Evolutionary conservation across 2,888 invertebrate genomes (phyloP), one percentile per base, ranked within the genome.

Genomic region (Caenorhabditis zanzibari): DNA sequence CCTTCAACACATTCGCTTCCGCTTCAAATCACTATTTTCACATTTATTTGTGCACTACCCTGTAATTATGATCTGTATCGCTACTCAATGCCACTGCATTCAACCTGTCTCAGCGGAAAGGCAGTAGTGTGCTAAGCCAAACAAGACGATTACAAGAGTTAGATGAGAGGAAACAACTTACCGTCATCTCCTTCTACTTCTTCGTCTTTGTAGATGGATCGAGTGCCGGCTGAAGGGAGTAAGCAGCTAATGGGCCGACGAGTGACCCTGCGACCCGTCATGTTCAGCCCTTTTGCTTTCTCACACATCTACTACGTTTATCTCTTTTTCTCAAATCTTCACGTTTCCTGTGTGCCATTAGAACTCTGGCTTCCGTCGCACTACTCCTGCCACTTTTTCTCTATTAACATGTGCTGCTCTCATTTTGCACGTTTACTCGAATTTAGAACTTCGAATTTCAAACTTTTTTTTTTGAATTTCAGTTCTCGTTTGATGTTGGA

Each of bases 111-210:
- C 14, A 35, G 35, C 32, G 47, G 35, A 32, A 58, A 26, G 28
- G 35, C 28, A 19, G 19, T 35, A 54, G 54, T 68, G 68, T 54
- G 54, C 68, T 49, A 54, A 59, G 63, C 71, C 71, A 79, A 79
- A 79, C 79, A 79, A 54, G 79, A 47, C 49, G 71, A 72, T 79
- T 71, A 72, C 79, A 79, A 79, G 79, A 71, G 71, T 64, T 14
- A 52, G 44, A 68, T 28, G 63, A 41, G 38, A 47, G 49, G 26
- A 49, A 77, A 52, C 49, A 71, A 47, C 63, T 79, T 32, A 69
- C 69, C 38, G 69, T 77, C 63, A 28, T 54, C 41, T 69, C 69
- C 54, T 52, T 61, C 54, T 12, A 10, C 32, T 32, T 32, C 7
- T n/a, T n/a, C n/a, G n/a, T 32, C 38, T 76, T 77, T 77, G 77